Evolutionary conservation across 2,113 vertebrate genomes (phyloP), one percentile per base, ranked within the genome.

Genomic region (Spilogale gracilis): DNA sequence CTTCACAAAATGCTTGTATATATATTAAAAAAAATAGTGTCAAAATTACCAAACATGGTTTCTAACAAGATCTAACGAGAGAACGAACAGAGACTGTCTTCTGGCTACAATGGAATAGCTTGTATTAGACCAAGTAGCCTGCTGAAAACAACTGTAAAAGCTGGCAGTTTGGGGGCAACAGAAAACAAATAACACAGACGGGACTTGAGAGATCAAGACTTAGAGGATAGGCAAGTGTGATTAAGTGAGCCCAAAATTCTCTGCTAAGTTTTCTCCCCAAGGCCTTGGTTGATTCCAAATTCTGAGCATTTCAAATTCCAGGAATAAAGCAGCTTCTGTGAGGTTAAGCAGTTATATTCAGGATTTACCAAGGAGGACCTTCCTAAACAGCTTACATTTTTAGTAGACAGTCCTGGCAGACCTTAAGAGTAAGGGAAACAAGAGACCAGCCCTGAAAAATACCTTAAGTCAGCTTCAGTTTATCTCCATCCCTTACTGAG

Each of bases 51-150:
- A 87, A 78, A 32, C 9, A 43, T 32, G 52, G 6, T 88, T 94
- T 94, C 50, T 91, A 87, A 83, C 27, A 91, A 91, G 11, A 54
- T 48, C 38, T 89, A 71, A 76, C 69, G 45, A 88, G 38, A 65
- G 87, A 91, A 81, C n/a, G 52, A 91, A 67, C 27, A 58, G 21
- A 63, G 17, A 25, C 45, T 79, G 5, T 17, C 79, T 65, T 89
- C n/a, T 74, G 80, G 18, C 30, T 89, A 25, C 21, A 30, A 1
- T 38, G 16, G 6, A 52, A 43, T 6, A n/a, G 14, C 11, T 76
- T 91, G 17, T 78, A 32, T 63, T 56, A 78, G n/a, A 71, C 17
- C 60, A 43, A 94, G 27, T 82, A 91, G 5, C 3, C n/a, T 9
- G 16, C 30, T 18, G 30, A 88, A 56, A 96, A 83, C 21, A 88